Percentiles rank a stretch among this genome's conserved stretches.
These are phyloP conservation scores for Tetranychus piercei DNA, from an alignment of 2,888 invertebrate genomes.

Conservation along the genomic window DNA sequence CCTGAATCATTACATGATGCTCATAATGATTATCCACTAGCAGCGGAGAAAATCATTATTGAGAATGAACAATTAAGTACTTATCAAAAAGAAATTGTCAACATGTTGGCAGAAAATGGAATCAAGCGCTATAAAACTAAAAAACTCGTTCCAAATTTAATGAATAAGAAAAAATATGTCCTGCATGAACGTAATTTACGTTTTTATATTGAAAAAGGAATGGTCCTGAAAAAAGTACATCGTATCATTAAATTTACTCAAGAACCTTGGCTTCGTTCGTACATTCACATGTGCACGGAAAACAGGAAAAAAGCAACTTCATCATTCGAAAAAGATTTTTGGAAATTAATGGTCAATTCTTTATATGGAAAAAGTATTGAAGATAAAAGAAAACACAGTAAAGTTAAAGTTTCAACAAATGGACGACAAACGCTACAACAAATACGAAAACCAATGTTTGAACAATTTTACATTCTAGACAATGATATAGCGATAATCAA, in stretches of 20 bases:
- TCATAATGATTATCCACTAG: conserved; percentile 22
- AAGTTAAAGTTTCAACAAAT: conserved; percentile 26
- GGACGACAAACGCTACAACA: conserved; percentile 12
- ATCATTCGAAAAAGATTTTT: conserved; percentile 33
- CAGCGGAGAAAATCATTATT: conserved; percentile 18
- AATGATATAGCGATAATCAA: conserved; percentile 14
- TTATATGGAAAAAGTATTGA: conserved; percentile 32
- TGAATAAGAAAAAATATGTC: conserved; percentile 20
- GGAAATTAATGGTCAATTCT: conserved; percentile 31
- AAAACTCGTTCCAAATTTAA: conserved; percentile 21
- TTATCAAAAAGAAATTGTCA: not conserved
- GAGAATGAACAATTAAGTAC: conserved; percentile 1
- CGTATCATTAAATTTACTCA: not conserved
- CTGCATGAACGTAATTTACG: not conserved
- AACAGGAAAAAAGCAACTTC: conserved; percentile 27
- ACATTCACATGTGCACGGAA: conserved; percentile 25
- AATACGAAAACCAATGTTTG: conserved; percentile 20
- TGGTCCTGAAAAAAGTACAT: not conserved
- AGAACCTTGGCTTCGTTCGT: conserved; percentile 25
- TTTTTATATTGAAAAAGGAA: too few relatives aligned
- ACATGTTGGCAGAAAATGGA: not conserved
- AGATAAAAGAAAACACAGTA: conserved; percentile 29
- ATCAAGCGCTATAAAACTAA: not conserved
- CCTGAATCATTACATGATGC: conserved; percentile 16
- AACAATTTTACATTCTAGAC: conserved; percentile 9